phyloP scores from a whole-genome alignment of 2,888 invertebrate species.

The Andrena chrysosceles region DNA sequence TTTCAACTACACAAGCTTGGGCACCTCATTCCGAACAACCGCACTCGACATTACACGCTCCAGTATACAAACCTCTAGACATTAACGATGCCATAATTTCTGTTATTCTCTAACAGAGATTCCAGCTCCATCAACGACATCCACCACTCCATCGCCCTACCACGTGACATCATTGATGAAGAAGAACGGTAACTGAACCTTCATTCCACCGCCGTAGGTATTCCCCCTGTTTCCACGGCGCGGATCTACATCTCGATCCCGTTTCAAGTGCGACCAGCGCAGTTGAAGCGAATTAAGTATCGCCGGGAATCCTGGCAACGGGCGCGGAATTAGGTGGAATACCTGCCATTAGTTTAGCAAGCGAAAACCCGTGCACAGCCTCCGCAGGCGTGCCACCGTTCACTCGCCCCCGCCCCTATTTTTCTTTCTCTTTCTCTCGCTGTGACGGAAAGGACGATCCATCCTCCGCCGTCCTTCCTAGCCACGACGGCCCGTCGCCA shows the following conservation, averaged over 20 bases:
- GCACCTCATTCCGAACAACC: too few species aligned
- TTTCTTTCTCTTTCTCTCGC: slow-evolving; percentile 1
- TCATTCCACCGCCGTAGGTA: slow-evolving; percentile 1
- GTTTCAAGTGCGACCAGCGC: neutral
- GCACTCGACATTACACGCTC: too few species aligned
- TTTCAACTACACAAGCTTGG: too few species aligned
- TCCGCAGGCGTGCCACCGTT: slow-evolving; percentile 5
- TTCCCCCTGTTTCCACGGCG: slow-evolving; percentile 36
- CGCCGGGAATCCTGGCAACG: slow-evolving; percentile 30
- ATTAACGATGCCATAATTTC: neutral
- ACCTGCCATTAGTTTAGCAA: slow-evolving; percentile 48
- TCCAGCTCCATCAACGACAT: slow-evolving; percentile 93
- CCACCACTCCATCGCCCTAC: slow-evolving; percentile 87
- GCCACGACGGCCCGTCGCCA: slow-evolving; percentile 30
- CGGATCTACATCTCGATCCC: slow-evolving; percentile 26
- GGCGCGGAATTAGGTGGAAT: slow-evolving; percentile 63
- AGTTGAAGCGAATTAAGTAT: slow-evolving; percentile 6
- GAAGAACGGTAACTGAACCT: slow-evolving; percentile 88
- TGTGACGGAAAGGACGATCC: slow-evolving; percentile 33
- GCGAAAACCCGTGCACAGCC: slow-evolving; percentile 13
- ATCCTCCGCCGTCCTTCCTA: slow-evolving; percentile 24
- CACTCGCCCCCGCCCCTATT: neutral
- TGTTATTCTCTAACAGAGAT: slow-evolving; percentile 88
- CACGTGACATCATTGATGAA: slow-evolving; percentile 87
- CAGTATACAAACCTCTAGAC: neutral